These are phyloP conservation scores for Oryzias sinensis DNA, from an alignment of 2,797 vertebrate species.

Conservation along the genomic window DNA sequence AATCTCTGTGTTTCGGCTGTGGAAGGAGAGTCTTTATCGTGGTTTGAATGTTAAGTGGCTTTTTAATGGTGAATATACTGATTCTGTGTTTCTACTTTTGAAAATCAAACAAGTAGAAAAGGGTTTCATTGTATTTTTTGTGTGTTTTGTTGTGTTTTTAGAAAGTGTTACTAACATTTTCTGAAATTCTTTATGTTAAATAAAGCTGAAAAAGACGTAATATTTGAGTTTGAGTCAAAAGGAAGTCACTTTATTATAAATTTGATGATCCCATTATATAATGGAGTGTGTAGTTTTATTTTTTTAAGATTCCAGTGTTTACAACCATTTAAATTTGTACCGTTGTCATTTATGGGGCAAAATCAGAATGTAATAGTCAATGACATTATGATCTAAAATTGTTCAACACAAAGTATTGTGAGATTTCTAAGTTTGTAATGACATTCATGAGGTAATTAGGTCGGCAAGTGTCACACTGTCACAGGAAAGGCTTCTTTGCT, in stretches of 20 bases:
- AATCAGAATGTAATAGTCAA: too few relatives aligned
- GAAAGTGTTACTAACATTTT: too few relatives aligned
- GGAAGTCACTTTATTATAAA: too few relatives aligned
- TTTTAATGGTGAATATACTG: constrained; percentile 19
- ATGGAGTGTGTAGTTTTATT: too few relatives aligned
- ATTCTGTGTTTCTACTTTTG: constrained; percentile 31
- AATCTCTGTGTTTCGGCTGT: constrained; percentile 32
- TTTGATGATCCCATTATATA: too few relatives aligned
- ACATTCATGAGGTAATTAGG: constrained; percentile 19
- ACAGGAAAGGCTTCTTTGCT: constrained; percentile 30
- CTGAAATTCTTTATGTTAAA: constrained; percentile 10
- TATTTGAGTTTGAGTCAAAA: too few relatives aligned
- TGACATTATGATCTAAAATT: too few relatives aligned
- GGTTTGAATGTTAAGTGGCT: constrained; percentile 47
- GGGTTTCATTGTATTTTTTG: too few relatives aligned
- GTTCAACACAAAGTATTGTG: background rate
- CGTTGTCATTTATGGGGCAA: too few relatives aligned
- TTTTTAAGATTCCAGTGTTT: too few relatives aligned
- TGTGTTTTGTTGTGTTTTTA: too few relatives aligned
- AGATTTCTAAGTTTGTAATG: constrained; percentile 15
- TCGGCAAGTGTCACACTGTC: constrained; percentile 2
- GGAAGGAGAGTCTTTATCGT: constrained; percentile 12
- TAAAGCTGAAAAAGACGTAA: constrained; percentile 5
- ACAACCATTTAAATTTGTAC: too few relatives aligned
- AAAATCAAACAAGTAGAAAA: background rate